Percentiles rank a stretch among this genome's conserved stretches.
Conservation (phyloP, 2,888 invertebrate species). For the Erannis defoliaria region DNA sequence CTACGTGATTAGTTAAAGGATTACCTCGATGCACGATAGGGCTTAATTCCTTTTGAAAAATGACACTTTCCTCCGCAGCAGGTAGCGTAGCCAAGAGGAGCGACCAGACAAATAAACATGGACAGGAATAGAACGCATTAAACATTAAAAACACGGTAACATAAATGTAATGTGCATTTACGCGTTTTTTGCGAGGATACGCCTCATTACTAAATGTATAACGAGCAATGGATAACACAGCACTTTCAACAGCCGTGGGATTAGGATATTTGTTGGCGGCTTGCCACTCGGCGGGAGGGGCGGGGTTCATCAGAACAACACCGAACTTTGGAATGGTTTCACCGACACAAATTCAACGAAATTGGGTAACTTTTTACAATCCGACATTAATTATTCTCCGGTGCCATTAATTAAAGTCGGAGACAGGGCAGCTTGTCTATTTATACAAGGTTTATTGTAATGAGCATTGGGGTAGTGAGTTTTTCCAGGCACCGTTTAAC, state of each 20-base stretch:
- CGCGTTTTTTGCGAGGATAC: slow-evolving; percentile 57
- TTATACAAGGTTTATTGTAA: slow-evolving; percentile 41
- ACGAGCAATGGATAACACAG: slow-evolving; percentile 52
- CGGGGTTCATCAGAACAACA: slow-evolving; percentile 59
- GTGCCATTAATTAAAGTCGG: slow-evolving; percentile 40
- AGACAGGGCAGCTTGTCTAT: slow-evolving; percentile 27
- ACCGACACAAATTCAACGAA: slow-evolving; percentile 56
- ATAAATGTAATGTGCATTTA: slow-evolving; percentile 47
- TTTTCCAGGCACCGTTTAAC: slow-evolving; percentile 26
- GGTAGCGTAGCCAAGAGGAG: slow-evolving; percentile 51
- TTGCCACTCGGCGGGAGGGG: slow-evolving; percentile 55
- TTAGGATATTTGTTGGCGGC: slow-evolving; percentile 55
- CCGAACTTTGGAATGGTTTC: slow-evolving; percentile 58
- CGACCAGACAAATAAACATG: slow-evolving; percentile 48
- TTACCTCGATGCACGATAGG: slow-evolving; percentile 51
- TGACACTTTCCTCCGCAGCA: slow-evolving; percentile 52
- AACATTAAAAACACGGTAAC: slow-evolving; percentile 66
- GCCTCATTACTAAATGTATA: slow-evolving; percentile 64
- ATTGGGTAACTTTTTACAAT: slow-evolving; percentile 55
- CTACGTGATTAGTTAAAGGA: slow-evolving; percentile 56
- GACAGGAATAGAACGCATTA: slow-evolving; percentile 63
- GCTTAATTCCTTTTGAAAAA: slow-evolving; percentile 68
- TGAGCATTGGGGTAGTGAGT: slow-evolving; percentile 38
- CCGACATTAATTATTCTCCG: slow-evolving; percentile 48
- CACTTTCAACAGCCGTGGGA: slow-evolving; percentile 42